Percentiles rank a stretch among this genome's conserved stretches.
phyloP scores from a whole-genome alignment of 23 tunicate species.

The Oikopleura vanhoeffeni region DNA sequence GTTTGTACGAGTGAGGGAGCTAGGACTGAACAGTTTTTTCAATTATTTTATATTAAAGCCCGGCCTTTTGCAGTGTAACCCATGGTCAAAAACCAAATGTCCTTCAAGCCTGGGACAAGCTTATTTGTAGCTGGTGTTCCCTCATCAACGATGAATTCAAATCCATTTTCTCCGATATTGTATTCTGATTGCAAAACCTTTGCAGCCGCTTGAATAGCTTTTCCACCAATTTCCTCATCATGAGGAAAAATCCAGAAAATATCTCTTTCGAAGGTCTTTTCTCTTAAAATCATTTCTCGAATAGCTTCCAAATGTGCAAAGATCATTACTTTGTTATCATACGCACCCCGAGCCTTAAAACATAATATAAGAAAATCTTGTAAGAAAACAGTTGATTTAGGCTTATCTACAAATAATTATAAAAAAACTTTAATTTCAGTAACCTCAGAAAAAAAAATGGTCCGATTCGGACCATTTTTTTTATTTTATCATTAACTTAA shows the following conservation, averaged over 20 bases:
- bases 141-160: not conserved
- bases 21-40: too few relatives aligned
- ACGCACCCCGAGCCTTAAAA: not conserved
- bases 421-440: too few relatives aligned
- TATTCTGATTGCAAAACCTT: not conserved
- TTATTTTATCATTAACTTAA: too few relatives aligned
- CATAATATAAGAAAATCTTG: too few relatives aligned
- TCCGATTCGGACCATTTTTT: too few relatives aligned
- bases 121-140: not conserved
- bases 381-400: too few relatives aligned
- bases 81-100: not conserved
- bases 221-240: constrained; percentile 9
- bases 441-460: too few relatives aligned
- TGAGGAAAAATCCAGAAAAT: not conserved
- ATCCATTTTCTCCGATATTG: not conserved
- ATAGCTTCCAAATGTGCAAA: constrained; percentile 7
- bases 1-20: too few relatives aligned
- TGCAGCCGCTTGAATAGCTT: not conserved
- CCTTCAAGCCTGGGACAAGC: not conserved
- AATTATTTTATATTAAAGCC: too few relatives aligned
- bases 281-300: not conserved
- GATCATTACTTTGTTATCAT: not conserved
- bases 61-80: constrained; percentile 3
- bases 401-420: too few relatives aligned
- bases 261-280: not conserved